Evolutionary conservation across 2,113 vertebrate genomes (phyloP), one percentile per base, ranked within the genome.

Genomic region (Odontophorus gujanensis): DNA sequence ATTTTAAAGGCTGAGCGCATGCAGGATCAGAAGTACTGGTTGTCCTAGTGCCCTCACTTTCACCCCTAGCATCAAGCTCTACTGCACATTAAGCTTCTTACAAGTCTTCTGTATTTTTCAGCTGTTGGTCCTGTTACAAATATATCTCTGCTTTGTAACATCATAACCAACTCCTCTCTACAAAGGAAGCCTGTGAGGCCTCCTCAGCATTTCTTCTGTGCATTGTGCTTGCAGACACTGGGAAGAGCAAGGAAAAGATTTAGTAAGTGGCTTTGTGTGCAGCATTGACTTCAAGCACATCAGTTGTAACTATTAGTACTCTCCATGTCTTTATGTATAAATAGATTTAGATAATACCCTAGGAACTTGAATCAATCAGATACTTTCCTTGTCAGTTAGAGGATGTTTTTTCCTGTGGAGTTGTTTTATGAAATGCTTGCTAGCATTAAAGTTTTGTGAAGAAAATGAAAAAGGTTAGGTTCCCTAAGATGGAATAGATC

Each of bases 21-120:
- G 59, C 80, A 85, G 86, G 88, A 89, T 66, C 83, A 92, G 81
- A 81, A 92, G 81, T 74, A 32, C 42, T 81, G 11, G 57, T 53
- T 94, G 89, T 95, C 95, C 95, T 69, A 95, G 73, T 97, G 93
- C 88, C 93, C 96, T 96, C 69, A 21, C 69, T 84, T 94, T 97
- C 93, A 94, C 94, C 94, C 88, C 83, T 63, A 76, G 48, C 92
- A 88, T 84, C 92, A 92, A 92, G 93, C 87, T 89, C 77, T 93
- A 22, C 76, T 90, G 77, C 87, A 89, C 74, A 55, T 87, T 96
- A 97, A 96, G 92, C 95, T 96, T 93, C 95, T 96, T 96, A 95
- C 13, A 69, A 89, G 74, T 80, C 92, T 76, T 93, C 81, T 63
- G 77, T 53, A 87, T 87, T 92, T 96, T 93, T 90, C 85, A 94